Evolutionary conservation across 2,113 vertebrate species (phyloP), one percentile per base, ranked within the genome.

Genomic region (Hydropotes inermis): DNA sequence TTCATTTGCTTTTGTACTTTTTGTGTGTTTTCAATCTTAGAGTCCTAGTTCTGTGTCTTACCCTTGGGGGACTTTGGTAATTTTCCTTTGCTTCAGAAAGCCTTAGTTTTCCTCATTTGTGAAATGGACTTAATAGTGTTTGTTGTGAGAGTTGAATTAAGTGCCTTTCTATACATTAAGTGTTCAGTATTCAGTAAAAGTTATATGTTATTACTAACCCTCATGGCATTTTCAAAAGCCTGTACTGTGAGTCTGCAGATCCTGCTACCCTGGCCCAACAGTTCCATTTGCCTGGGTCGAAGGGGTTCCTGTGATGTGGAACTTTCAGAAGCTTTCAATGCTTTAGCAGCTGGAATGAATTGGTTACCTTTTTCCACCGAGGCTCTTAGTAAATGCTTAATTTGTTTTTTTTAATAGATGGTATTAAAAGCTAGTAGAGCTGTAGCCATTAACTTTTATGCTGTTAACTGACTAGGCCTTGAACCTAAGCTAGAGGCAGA

Each of bases 101-200:
- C 54, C 54, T 93, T 93, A 55, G 30, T 90, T 82, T 82, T 84
- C 19, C 43, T 86, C 33, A n/a, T 81, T 92, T 96, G 12, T 93
- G 39, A 86, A 94, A 85, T 79, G 70, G 43, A 39, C 25, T 96
- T 92, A 96, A 45, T 92, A 64, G 47, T 57, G 30, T 83, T 83
- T 82, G 13, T 60, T 60, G 9, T 39, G 25, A 89, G 39, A 14
- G 61, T 84, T 94, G 60, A 76, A 83, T 70, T 89, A 67, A 92
- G 50, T 85, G 57, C 43, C 14, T 96, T 97, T 96, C 50, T 92
- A 52, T 88, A 39, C 10, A 52, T 90, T 93, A 88, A 84, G 78
- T 93, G 64, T 95, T 92, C 33, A 79, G 30, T 96, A 39, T 52
- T 97, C 28, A 36, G 3, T 85, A 89, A 81, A 67, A 94, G 23